Evolutionary conservation across 2,797 vertebrate genomes (phyloP), one percentile per base, ranked within the genome.

Genomic region (Protosalanx chinensis): DNA sequence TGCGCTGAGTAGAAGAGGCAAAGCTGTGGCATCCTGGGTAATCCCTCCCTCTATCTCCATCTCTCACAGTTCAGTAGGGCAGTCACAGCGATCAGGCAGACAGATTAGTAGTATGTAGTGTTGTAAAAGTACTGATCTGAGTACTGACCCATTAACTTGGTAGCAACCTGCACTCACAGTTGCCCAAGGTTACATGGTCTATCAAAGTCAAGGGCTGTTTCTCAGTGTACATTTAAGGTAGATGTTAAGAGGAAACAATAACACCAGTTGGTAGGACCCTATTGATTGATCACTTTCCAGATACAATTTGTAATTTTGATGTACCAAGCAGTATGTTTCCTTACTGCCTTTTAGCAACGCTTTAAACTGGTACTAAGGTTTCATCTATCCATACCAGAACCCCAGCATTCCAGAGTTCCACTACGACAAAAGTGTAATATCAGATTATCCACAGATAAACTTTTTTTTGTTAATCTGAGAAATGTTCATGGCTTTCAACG

Each of bases 101-200:
- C 12, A 30, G 64, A 56, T 46, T 63, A 71, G 51, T 68, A 67
- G 20, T 32, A 18, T 63, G 32, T 49, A 49, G 20, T 10, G 53
- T 67, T 46, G 41, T 46, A 73, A 66, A 73, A 51, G 66, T 82
- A 65, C 74, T 81, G 85, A 72, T 79, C 81, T 76, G 78, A 62
- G 78, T 70, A 78, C 8, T 49, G n/a, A 41, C 60, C 59, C 49
- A 62, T 60, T 60, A 64, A 56, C 51, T 51, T 61, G 41, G 32
- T 56, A 27, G 18, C 33, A 51, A 16, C 23, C 30, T 27, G 66
- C 53, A 69, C 33, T 63, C 29, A 60, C n/a, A 53, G 29, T 57
- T 41, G 37, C 41, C 41, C 41, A 46, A 13, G 41, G 41, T 12
- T 12, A 46, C 12, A 46, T 46, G 10, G 41, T 12, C 41, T 13